These are phyloP conservation scores for Lycocerus yunnanus DNA, from an alignment of 2,888 invertebrate species.

Conservation along the genomic window DNA sequence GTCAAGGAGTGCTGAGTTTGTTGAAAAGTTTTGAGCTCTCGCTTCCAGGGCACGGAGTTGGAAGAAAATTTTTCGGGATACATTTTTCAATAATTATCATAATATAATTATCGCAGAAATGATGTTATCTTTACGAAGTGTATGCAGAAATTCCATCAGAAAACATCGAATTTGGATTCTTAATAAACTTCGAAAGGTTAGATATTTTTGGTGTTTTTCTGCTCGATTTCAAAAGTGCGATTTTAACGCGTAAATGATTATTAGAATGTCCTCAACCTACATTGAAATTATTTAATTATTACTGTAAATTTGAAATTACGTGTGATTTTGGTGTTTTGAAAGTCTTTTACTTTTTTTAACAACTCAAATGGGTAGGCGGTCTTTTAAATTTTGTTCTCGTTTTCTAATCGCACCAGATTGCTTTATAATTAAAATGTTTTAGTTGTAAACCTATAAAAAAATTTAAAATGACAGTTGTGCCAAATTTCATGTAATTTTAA, in stretches of 20 bases:
- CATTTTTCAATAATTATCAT: neutral
- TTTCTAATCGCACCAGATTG: neutral
- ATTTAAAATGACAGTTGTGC: neutral
- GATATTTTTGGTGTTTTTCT: conserved; percentile 1
- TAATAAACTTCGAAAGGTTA: conserved; percentile 13
- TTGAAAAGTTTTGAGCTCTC: neutral
- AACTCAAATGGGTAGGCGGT: neutral
- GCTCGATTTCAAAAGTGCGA: neutral
- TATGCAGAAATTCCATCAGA: conserved; percentile 2
- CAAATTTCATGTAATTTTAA: neutral
- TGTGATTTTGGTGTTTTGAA: neutral
- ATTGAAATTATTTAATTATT: neutral
- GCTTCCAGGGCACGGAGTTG: neutral
- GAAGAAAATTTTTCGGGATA: neutral
- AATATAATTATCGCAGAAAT: neutral
- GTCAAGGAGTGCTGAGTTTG: neutral
- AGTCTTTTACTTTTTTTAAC: neutral
- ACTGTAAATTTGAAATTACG: neutral
- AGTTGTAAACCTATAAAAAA: neutral
- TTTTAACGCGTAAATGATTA: neutral
- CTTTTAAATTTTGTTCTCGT: neutral
- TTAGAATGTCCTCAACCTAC: neutral
- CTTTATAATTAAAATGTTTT: neutral
- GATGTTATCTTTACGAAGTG: conserved; percentile 8
- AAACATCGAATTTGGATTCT: conserved; percentile 5